phyloP scores from a whole-genome alignment of 2,113 vertebrate species.

The Takifugu bimaculatus region DNA sequence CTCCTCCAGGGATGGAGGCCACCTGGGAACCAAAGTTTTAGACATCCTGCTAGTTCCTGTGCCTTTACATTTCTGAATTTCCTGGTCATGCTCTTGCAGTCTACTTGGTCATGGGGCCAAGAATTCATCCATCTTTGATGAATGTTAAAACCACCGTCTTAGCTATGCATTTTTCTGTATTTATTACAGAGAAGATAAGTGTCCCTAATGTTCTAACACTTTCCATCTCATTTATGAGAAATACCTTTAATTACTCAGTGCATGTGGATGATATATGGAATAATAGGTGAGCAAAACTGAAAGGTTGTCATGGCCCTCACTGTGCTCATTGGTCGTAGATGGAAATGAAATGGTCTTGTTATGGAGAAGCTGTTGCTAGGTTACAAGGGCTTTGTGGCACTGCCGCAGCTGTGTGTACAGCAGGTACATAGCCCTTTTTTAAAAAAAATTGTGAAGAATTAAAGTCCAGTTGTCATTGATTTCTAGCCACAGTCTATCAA shows the following conservation, averaged over 20 bases:
- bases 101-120: not conserved
- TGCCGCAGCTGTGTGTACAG: slow-evolving; percentile 64
- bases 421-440: slow-evolving; percentile 56
- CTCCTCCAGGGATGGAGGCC: slow-evolving; percentile 53
- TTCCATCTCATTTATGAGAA: not conserved
- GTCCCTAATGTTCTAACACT: not conserved
- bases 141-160: slow-evolving; percentile 11
- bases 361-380: slow-evolving; percentile 74
- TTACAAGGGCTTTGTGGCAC: slow-evolving; percentile 65
- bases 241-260: not conserved
- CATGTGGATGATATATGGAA: slow-evolving; percentile 17
- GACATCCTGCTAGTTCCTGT: slow-evolving; percentile 22
- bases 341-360: slow-evolving; percentile 72
- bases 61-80: slow-evolving; percentile 23
- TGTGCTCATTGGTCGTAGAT: slow-evolving; percentile 52
- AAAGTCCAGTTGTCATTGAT: slow-evolving; percentile 54
- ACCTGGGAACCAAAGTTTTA: slow-evolving; percentile 57
- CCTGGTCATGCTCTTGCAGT: slow-evolving; percentile 32
- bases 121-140: not conserved
- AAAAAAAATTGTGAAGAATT: slow-evolving; percentile 58
- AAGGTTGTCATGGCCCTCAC: slow-evolving; percentile 37
- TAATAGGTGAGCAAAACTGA: slow-evolving; percentile 27
- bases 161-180: not conserved
- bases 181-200: slow-evolving; percentile 4
- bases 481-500: slow-evolving; percentile 57